These are phyloP conservation scores for Cosmorhoe ocellata DNA, from an alignment of 2,888 invertebrate genomes.

Conservation along the genomic window DNA sequence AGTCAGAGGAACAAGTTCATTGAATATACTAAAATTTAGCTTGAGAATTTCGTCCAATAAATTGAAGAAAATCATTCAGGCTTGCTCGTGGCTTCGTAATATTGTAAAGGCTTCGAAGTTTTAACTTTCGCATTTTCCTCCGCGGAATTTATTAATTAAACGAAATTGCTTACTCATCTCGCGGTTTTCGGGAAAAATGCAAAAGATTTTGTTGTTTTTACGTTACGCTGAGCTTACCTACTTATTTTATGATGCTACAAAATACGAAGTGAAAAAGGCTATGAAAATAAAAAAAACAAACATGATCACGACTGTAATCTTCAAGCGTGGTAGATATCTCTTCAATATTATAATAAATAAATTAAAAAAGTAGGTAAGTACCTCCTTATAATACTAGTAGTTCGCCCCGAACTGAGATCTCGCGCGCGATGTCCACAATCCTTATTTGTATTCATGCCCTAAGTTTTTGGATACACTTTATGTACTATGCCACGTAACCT, in stretches of 20 bases:
- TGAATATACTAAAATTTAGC: slow-evolving; percentile 11
- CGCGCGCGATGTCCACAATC: too few relatives aligned
- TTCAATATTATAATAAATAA: too few relatives aligned
- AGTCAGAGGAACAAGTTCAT: slow-evolving; percentile 8
- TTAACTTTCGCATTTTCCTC: slow-evolving; percentile 22
- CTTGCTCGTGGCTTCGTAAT: slow-evolving; percentile 13
- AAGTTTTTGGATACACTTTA: too few relatives aligned
- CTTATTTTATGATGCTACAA: background rate
- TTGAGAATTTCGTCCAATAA: slow-evolving; percentile 16
- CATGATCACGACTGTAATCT: too few relatives aligned
- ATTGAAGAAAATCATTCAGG: slow-evolving; percentile 18
- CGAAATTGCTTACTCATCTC: slow-evolving; percentile 30
- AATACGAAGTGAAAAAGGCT: too few relatives aligned
- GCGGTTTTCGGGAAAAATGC: slow-evolving; percentile 18
- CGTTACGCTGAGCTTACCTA: background rate
- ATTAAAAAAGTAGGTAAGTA: too few relatives aligned
- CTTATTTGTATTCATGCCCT: too few relatives aligned
- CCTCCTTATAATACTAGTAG: too few relatives aligned
- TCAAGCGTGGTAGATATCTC: too few relatives aligned
- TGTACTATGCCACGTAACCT: too few relatives aligned
- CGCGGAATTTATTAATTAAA: slow-evolving; percentile 35
- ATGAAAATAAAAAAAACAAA: too few relatives aligned
- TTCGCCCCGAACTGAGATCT: too few relatives aligned
- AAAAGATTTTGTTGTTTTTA: slow-evolving; percentile 11
- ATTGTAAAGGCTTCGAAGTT: slow-evolving; percentile 31